phyloP scores from a whole-genome alignment of 2,888 invertebrate species.

The Sepiola atlantica region DNA sequence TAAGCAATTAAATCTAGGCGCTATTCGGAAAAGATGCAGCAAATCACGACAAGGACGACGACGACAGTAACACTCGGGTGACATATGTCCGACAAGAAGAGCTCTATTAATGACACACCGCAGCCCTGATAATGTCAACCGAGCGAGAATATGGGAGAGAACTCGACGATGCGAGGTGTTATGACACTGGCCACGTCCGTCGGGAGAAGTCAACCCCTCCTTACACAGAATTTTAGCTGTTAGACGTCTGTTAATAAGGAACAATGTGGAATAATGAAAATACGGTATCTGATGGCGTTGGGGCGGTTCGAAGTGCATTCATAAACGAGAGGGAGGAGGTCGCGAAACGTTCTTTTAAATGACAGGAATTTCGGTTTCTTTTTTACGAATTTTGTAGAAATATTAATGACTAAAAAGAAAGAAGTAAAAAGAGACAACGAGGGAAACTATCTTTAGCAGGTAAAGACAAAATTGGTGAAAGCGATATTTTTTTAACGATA shows the following conservation, averaged over 20 bases:
- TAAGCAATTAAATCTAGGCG: constrained; percentile 19
- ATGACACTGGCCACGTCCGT: not conserved
- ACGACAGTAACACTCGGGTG: not conserved
- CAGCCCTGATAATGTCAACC: not conserved
- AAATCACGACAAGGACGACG: not conserved
- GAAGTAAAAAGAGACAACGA: not conserved
- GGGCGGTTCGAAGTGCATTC: not conserved
- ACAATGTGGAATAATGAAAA: not conserved
- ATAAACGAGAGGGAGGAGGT: not conserved
- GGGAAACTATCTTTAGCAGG: no score
- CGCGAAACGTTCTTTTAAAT: not conserved
- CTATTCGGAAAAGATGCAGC: not conserved
- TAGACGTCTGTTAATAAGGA: not conserved
- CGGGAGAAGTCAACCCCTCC: not conserved
- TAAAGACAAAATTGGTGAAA: not conserved
- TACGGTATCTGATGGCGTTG: not conserved
- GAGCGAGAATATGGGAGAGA: not conserved
- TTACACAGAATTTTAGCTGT: not conserved
- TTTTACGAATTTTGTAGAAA: not conserved
- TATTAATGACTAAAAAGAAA: not conserved
- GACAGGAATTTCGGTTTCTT: not conserved
- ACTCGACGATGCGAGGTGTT: not conserved
- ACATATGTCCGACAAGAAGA: not conserved
- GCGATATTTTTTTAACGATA: no score
- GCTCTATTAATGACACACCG: not conserved